These are phyloP conservation scores for Bothrops jararaca DNA, from an alignment of 2,113 vertebrate species.

Conservation along the genomic window DNA sequence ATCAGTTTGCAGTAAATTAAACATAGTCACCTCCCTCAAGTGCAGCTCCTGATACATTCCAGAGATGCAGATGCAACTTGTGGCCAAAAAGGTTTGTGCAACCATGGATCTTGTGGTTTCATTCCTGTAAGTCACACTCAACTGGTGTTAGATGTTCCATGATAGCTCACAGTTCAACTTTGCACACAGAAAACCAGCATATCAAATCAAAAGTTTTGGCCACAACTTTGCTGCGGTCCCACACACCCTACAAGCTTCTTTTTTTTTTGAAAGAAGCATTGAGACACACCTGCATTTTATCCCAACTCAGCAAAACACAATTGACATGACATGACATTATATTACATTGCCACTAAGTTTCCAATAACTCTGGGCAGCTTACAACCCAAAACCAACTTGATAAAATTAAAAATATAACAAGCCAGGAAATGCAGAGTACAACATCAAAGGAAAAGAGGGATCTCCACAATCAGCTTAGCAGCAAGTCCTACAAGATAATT, in stretches of 20 bases:
- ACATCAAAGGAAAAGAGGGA: not conserved
- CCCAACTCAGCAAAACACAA: not conserved
- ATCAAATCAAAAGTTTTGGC: not conserved
- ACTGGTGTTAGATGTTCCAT: not conserved
- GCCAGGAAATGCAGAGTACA: not conserved
- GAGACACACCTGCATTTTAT: not conserved
- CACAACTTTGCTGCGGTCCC: not conserved
- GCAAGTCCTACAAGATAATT: not conserved
- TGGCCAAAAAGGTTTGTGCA: not conserved
- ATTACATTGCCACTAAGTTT: not conserved
- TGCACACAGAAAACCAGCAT: not conserved
- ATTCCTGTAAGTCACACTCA: not conserved
- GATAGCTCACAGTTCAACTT: not conserved
- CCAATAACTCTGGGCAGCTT: not conserved
- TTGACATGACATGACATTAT: not conserved
- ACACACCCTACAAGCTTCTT: not conserved
- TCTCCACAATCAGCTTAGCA: not conserved
- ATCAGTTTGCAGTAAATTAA: not conserved
- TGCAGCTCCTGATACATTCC: not conserved
- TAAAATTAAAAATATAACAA: not conserved
- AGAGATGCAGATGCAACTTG: not conserved
- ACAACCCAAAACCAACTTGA: not conserved
- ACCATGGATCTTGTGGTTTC: not conserved
- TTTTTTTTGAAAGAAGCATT: not conserved
- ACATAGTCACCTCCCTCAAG: not conserved